These are phyloP conservation scores for Mya arenaria DNA, from an alignment of 1,140 invertebrate species.

Conservation along the genomic window DNA sequence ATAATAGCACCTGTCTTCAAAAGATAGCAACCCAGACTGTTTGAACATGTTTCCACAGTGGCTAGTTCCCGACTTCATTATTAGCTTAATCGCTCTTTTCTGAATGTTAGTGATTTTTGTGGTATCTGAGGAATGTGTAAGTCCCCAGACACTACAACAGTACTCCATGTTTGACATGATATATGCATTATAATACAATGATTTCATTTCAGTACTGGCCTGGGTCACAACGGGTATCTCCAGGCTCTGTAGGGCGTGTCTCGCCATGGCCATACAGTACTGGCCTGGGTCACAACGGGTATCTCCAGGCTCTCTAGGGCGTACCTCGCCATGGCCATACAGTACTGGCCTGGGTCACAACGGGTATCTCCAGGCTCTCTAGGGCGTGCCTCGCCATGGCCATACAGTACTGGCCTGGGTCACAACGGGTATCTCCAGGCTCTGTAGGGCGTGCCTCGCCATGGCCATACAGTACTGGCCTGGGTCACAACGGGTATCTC, in stretches of 20 bases:
- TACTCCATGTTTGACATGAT: no score
- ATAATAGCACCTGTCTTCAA: no score
- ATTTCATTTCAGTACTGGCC: no score
- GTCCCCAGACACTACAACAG: no score
- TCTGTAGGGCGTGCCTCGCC: conserved; percentile 58
- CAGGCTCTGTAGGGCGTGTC: conserved; percentile 59
- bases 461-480: conserved; percentile 68
- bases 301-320: conserved; percentile 57
- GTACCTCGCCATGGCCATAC: conserved; percentile 63
- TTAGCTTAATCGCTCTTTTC: no score
- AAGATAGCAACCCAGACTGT: no score
- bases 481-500: conserved; percentile 61
- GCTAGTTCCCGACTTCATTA: no score
- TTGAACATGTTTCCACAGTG: no score
- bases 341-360: conserved; percentile 66
- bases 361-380: conserved; percentile 54
- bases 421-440: conserved; percentile 55
- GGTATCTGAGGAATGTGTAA: no score
- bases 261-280: conserved; percentile 64
- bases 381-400: conserved; percentile 60
- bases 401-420: conserved; percentile 69
- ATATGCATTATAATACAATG: no score
- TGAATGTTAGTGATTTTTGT: no score
- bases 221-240: conserved; percentile 61
- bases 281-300: conserved; percentile 63